These are phyloP conservation scores for Scylla paramamosain DNA, from an alignment of 1,140 invertebrate genomes.

Conservation along the genomic window DNA sequence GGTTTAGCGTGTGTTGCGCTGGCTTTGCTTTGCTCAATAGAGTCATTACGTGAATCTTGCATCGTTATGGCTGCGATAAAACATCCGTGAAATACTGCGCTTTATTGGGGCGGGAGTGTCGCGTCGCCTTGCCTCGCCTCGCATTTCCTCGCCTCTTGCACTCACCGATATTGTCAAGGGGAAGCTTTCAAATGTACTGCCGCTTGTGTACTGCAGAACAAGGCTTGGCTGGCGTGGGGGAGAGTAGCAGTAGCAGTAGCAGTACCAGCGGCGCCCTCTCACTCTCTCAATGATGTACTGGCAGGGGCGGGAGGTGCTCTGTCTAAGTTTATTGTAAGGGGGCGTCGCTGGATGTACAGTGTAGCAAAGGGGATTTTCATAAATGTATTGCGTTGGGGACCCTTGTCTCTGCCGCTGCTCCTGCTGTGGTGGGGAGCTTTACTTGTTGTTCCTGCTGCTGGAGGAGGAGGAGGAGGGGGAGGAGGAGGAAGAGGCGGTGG, in stretches of 20 bases:
- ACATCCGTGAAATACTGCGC: slow-evolving; percentile 7
- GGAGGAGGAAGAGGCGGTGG: background rate
- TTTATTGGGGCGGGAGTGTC: background rate
- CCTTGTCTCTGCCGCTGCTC: no score
- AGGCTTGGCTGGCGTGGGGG: no score
- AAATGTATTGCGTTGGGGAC: background rate
- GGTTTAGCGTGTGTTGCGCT: background rate
- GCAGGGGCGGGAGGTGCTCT: background rate
- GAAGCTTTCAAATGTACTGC: background rate
- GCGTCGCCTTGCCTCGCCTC: background rate
- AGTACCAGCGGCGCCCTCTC: background rate
- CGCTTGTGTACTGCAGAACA: no score
- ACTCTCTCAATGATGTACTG: background rate
- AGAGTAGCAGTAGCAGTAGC: no score
- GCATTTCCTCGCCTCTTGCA: background rate
- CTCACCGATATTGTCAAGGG: background rate
- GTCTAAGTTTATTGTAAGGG: background rate
- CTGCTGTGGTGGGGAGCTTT: background rate
- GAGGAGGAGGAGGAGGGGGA: background rate
- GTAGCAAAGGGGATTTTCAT: background rate
- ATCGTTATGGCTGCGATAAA: background rate
- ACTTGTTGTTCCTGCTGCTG: background rate
- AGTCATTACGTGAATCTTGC: slow-evolving; percentile 22
- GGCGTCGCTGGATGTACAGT: background rate
- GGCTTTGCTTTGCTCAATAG: background rate